Evolutionary conservation across 2,888 invertebrate species (phyloP).

Genomic region (Saturnia pavonia): DNA sequence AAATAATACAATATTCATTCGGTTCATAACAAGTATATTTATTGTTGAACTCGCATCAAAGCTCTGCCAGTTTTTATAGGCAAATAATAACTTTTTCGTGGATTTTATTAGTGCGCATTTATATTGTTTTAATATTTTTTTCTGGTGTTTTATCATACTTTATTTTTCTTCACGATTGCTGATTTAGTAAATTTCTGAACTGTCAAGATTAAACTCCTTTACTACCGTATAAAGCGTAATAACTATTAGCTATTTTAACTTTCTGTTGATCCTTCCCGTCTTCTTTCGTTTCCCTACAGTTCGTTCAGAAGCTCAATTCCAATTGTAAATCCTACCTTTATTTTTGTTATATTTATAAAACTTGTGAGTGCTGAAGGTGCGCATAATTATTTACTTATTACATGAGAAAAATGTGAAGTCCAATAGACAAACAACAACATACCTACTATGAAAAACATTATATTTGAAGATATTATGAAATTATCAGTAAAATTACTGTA

Average conservation of each 20-base stretch:
- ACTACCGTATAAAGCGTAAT: background rate
- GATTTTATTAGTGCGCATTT: conserved; percentile 17
- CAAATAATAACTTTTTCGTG: conserved; percentile 19
- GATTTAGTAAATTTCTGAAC: background rate
- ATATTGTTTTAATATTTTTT: conserved; percentile 13
- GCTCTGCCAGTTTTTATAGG: conserved; percentile 19
- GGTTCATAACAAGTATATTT: conserved; percentile 37
- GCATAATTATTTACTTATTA: no score
- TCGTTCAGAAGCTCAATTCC: no score
- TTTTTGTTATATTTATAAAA: background rate
- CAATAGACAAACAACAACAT: background rate
- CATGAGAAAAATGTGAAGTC: no score
- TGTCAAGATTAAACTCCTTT: background rate
- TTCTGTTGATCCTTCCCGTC: background rate
- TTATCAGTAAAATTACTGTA: background rate
- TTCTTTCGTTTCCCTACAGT: background rate
- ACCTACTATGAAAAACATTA: background rate
- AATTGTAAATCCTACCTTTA: no score
- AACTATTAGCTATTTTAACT: background rate
- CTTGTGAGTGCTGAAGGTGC: background rate
- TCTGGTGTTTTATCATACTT: background rate
- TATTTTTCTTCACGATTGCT: background rate
- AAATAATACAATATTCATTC: conserved; percentile 50
- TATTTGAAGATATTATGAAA: background rate
- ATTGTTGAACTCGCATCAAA: conserved; percentile 25